A percentile compares a stretch with the other conserved stretches of the same genome.
Conservation (phyloP, 2,113 vertebrate species). For the Brienomyrus brachyistius region DNA sequence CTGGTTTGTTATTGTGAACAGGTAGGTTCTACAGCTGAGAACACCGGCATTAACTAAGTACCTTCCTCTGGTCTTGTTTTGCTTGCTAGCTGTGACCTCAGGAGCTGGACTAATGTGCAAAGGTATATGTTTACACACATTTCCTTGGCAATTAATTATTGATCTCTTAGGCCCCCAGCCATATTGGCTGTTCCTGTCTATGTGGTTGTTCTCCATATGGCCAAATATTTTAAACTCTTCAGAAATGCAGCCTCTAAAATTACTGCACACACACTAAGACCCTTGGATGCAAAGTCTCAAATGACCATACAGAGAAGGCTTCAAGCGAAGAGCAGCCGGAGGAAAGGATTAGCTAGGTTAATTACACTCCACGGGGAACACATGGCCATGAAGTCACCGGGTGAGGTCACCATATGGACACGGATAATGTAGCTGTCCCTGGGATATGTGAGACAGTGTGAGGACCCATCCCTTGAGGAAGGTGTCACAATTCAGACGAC, state of each 20-base stretch:
- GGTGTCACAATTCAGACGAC: not conserved
- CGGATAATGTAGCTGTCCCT: not conserved
- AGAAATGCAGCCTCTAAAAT: not conserved
- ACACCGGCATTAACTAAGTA: not conserved
- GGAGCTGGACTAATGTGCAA: not conserved
- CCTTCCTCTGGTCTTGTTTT: too few species aligned
- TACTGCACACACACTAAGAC: not conserved
- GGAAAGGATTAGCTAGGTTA: not conserved
- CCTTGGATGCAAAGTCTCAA: not conserved
- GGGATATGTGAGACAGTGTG: not conserved
- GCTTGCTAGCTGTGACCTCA: too few species aligned
- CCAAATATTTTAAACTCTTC: not conserved
- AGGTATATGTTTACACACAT: not conserved
- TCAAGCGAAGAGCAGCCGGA: not conserved
- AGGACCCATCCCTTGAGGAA: not conserved
- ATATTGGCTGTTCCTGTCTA: not conserved
- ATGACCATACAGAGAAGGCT: not conserved
- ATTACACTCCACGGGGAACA: constrained; percentile 4
- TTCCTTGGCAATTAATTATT: not conserved
- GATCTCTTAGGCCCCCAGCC: not conserved
- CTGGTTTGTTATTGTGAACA: not conserved
- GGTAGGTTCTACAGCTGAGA: not conserved
- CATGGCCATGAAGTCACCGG: not conserved
- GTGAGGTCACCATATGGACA: not conserved
- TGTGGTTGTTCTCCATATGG: not conserved